phyloP scores from a whole-genome alignment of 2,113 vertebrate species.

The Brevimyrus niger region DNA sequence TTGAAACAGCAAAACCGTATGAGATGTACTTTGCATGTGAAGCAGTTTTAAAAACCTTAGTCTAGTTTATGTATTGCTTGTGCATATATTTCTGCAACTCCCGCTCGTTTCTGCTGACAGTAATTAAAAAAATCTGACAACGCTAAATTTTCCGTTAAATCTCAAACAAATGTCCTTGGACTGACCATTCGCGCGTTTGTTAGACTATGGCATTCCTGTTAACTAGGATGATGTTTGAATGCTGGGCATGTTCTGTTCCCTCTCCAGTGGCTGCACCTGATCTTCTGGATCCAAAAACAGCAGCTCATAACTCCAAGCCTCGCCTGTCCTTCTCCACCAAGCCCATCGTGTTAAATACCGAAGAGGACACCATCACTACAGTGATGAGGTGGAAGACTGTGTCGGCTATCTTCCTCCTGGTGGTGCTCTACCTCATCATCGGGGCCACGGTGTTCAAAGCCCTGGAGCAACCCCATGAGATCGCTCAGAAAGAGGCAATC shows the following conservation, averaged over 20 bases:
- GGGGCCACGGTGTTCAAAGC: constrained; percentile 93
- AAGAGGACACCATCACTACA: constrained; percentile 73
- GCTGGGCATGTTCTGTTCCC: constrained; percentile 22
- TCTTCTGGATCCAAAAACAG: constrained; percentile 94
- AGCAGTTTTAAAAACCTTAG: not conserved
- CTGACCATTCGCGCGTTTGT: not conserved
- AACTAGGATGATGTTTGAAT: not conserved
- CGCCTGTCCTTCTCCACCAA: constrained; percentile 88
- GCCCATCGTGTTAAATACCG: constrained; percentile 74
- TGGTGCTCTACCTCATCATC: constrained; percentile 90
- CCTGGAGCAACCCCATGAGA: constrained; percentile 90
- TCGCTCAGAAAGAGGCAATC: constrained; percentile 77
- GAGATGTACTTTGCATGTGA: not conserved
- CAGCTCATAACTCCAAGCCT: constrained; percentile 87
- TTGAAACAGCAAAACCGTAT: not conserved
- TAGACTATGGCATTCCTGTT: not conserved
- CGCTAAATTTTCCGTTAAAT: not conserved
- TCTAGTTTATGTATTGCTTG: not conserved
- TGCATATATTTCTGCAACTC: not conserved
- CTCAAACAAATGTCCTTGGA: not conserved
- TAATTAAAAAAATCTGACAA: not conserved
- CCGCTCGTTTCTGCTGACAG: not conserved
- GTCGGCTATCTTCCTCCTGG: constrained; percentile 90
- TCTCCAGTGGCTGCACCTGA: constrained; percentile 92
- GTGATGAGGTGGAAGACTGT: constrained; percentile 99